Evolutionary conservation across 2,888 invertebrate genomes (phyloP).

Genomic region (Diarsia dahlii): DNA sequence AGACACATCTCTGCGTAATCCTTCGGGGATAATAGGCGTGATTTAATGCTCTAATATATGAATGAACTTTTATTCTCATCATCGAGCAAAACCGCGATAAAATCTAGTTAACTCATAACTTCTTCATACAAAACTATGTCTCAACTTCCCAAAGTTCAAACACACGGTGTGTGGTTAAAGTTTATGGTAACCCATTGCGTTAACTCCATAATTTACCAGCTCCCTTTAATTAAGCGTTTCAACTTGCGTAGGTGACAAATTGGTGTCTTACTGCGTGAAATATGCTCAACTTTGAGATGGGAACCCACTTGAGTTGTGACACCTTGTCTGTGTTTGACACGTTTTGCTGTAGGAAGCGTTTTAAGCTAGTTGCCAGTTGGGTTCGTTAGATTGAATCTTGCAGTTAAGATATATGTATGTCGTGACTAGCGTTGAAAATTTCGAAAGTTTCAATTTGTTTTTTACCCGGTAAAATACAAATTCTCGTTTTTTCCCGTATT

Average conservation of each 20-base stretch:
- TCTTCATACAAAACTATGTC: neutral
- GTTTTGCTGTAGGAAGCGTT: neutral
- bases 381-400: neutral
- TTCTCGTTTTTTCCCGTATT: too few species aligned
- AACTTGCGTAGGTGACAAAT: conserved; percentile 31
- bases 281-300: conserved; percentile 6
- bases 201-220: conserved; percentile 31
- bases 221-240: conserved; percentile 42
- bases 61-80: neutral
- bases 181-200: conserved; percentile 8
- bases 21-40: too few species aligned
- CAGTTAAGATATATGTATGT: neutral
- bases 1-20: too few species aligned
- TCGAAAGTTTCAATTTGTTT: too few species aligned
- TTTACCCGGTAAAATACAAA: too few species aligned
- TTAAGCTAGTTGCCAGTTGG: neutral
- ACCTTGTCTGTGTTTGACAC: neutral
- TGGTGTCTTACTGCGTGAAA: conserved; percentile 24
- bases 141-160: conserved; percentile 20
- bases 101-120: neutral
- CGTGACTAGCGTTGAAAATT: too few species aligned
- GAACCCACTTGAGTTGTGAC: conserved; percentile 15
- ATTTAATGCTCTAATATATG: too few species aligned
- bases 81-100: neutral
- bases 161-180: conserved; percentile 23